Evolutionary conservation across 2,888 invertebrate genomes (phyloP).

Genomic region (Nesidiocoris tenuis): DNA sequence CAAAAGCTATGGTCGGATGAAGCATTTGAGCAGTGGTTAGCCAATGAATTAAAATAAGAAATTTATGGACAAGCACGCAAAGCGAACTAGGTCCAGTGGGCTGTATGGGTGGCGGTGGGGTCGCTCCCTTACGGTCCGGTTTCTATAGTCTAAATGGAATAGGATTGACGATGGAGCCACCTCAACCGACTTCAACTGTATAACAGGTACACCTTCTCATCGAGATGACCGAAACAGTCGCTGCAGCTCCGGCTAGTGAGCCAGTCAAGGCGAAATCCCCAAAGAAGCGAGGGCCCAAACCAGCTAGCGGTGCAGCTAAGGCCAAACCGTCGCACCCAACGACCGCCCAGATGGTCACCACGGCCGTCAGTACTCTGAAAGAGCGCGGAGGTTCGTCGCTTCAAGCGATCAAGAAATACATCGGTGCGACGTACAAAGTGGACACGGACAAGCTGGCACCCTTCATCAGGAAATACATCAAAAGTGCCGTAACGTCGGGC

Average conservation of each 20-base stretch:
- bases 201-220: neutral
- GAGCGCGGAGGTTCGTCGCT: conserved; percentile 63
- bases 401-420: conserved; percentile 65
- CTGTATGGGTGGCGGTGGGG: neutral
- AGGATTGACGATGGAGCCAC: neutral
- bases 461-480: conserved; percentile 63
- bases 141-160: too few species aligned
- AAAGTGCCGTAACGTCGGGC: conserved; percentile 58
- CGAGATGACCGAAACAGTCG: neutral
- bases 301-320: conserved; percentile 8
- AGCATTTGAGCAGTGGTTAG: too few species aligned
- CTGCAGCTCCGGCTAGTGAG: conserved; percentile 11
- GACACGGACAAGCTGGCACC: conserved; percentile 62
- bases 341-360: conserved; percentile 61
- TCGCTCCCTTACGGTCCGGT: conserved; percentile 7
- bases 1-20: too few species aligned
- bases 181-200: neutral
- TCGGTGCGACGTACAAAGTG: conserved; percentile 61
- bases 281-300: conserved; percentile 25
- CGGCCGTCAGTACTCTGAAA: conserved; percentile 59
- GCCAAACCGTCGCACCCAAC: conserved; percentile 55
- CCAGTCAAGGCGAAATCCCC: conserved; percentile 20
- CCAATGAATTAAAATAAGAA: too few species aligned
- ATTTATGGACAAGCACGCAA: too few species aligned
- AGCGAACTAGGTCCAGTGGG: too few species aligned